Base-by-base conservation (phyloP, 2,113 vertebrate species). In the Anoplopoma fimbria region DNA sequence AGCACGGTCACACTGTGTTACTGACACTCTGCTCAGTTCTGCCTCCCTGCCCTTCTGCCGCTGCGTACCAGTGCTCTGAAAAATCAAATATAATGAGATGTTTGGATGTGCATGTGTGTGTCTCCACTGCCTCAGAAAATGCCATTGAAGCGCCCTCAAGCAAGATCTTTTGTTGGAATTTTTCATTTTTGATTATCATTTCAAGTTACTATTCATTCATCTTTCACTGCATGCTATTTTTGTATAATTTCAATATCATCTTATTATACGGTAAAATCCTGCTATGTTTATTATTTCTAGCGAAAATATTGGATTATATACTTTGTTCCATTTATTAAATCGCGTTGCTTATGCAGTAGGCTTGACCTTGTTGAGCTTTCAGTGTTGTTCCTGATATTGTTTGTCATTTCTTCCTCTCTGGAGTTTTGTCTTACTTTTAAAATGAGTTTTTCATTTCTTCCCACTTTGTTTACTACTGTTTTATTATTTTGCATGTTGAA, bases 31-130 rank as follows among this genome's bases (percentile, higher is more conserved):
- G 42, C 58, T 79, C 65, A 70, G 73, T 89, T 77, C 60, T 73
- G 86, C 84, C 21, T 78, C 72, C 36, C 63, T 81, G 75, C 75
- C 72, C 55, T 47, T 76, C 75, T 69, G 31, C 45, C 29, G 45
- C 55, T 47, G 42, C 45, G 61, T 75, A 82, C 29, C 55, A 33
- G 34, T 61, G 62, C 74, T 36, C 61, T 13, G 33, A 45, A 78
- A 76, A 82, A 69, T 60, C 38, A 77, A 82, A 80, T 55, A 64
- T 73, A 82, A 84, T 85, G 61, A 88, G 75, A 79, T 63, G 60
- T 83, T 77, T 75, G 58, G 72, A 64, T 73, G 38, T 74, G 45
- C 29, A 29, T 79, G 34, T 60, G 33, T 65, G 68, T 63, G 25
- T 68, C 49, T 76, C 10, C 17, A 53, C 23, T 77, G 42, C 40